phyloP scores from a whole-genome alignment of 2,888 invertebrate species.

The Nomada fucata region DNA sequence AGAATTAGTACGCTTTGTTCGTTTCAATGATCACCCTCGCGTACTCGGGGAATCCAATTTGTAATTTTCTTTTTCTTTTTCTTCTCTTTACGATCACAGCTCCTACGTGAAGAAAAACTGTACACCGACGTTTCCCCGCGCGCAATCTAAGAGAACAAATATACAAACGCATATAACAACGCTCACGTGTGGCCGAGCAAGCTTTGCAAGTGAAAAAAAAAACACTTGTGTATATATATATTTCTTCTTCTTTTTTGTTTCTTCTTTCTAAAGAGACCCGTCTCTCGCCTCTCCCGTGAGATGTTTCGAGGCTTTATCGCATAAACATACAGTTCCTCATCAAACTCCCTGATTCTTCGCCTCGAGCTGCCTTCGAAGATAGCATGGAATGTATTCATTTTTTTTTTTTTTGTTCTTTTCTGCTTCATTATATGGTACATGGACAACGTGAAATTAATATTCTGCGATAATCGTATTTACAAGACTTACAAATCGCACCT shows the following conservation, averaged over 20 bases:
- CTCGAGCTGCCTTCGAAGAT: constrained; percentile 73
- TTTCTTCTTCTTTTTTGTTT: neutral
- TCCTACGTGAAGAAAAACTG: constrained; percentile 64
- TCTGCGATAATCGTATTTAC: constrained; percentile 82
- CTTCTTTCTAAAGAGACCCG: neutral
- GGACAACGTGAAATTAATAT: constrained; percentile 80
- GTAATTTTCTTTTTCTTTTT: constrained; percentile 15
- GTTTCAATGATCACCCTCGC: constrained; percentile 34
- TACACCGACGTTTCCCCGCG: constrained; percentile 65
- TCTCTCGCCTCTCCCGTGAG: constrained; percentile 24
- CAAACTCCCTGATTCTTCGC: constrained; percentile 72
- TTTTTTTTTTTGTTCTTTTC: constrained; percentile 52
- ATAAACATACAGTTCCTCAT: constrained; percentile 68
- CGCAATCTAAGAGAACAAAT: constrained; percentile 69
- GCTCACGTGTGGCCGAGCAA: constrained; percentile 70
- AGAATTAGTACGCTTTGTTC: constrained; percentile 29
- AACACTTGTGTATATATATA: constrained; percentile 35
- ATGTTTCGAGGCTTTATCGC: constrained; percentile 27
- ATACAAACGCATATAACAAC: constrained; percentile 72
- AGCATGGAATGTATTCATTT: constrained; percentile 80
- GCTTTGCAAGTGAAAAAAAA: constrained; percentile 62
- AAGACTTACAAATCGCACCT: constrained; percentile 83
- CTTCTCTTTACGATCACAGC: constrained; percentile 60
- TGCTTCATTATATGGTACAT: constrained; percentile 78
- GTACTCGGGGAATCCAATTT: constrained; percentile 31